Evolutionary conservation across 2,113 vertebrate genomes (phyloP), one percentile per base, ranked within the genome.

Genomic region (Struthio camelus): DNA sequence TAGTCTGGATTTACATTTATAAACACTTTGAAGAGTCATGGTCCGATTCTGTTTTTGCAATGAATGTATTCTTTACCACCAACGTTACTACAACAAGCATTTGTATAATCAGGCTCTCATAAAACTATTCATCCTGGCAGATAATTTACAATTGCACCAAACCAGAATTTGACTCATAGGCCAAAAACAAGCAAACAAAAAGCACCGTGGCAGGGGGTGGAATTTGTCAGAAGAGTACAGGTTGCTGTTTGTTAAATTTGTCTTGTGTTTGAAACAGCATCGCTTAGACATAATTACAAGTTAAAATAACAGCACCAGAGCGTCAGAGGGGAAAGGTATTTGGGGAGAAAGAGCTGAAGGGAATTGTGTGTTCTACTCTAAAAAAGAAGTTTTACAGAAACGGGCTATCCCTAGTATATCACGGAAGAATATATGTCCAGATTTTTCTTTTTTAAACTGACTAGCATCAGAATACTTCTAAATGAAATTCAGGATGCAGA

Each of bases 71-170:
- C 50, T 75, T 92, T 88, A 25, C 36, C 54, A 64, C 46, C 8
- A 15, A 79, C 27, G 81, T 54, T 67, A 36, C 71, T 84, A 64
- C 50, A 94, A 88, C 19, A 92, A 70, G n/a, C 20, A 84, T 66
- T 50, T 70, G 38, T 44, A 82, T 11, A 78, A 64, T 58, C 36
- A 58, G 34, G 56, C 42, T 75, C 82, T 87, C 32, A 64, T 38
- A 79, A 71, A 89, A 46, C n/a, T 38, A 92, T 64, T 61, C 18
- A 51, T 38, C 48, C 62, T 61, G 36, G n/a, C n/a, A 72, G 70
- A 76, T 69, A 81, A 91, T 65, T 79, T 75, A 87, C 36, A 89
- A 56, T 20, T 72, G 67, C 56, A 92, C 51, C 92, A 84, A 94
- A 90, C 78, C 42, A 13, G 7, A 42, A 89, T 91, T 87, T 92